Base-by-base conservation (phyloP, 1,140 invertebrate genomes). In the Hycleus cichorii region DNA sequence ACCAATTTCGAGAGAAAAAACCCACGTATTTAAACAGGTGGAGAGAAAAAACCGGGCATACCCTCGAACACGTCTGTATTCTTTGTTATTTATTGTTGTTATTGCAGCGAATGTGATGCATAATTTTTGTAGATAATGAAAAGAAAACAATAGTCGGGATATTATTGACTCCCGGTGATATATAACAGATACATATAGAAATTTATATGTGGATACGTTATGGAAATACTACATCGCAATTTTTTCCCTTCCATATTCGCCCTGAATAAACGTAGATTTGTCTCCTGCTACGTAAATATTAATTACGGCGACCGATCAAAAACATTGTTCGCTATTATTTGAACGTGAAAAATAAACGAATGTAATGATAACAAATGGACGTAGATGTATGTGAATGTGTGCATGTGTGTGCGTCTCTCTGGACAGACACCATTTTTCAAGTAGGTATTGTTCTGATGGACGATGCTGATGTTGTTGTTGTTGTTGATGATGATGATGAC, bases 211-310 rank as follows among this genome's bases (percentile, higher is more conserved):
- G 4, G 32, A 5, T 5, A 7, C 32, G 32, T 32, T 32, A 32
- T 7, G 32, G 32, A 32, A 32, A 32, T 7, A 32, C 32, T 32
- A 18, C 18, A 18, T 18, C 18, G 32, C 32, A 32, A 32, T 32
- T 32, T 32, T 32, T 32, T 32, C 32, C 32, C 32, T 32, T 32
- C 32, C 32, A 4, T 32, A 32, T 32, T 32, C 7, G 7, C 32
- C 32, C 32, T 43, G 46, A 59, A 58, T 46, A 52, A 60, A 57
- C 59, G 47, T 57, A 56, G 59, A 60, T 60, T 57, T 60, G 59
- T 60, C 59, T 60, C 53, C 49, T 43, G 59, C 46, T 49, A 60
- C 54, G 59, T 57, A 60, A 60, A 60, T 60, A 60, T 60, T 60
- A 60, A 60, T 60, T 60, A 60, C 59, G 7, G 32, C 32, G 47